phyloP scores from a whole-genome alignment of 1,140 invertebrate species.

The Cataglyphis hispanica region DNA sequence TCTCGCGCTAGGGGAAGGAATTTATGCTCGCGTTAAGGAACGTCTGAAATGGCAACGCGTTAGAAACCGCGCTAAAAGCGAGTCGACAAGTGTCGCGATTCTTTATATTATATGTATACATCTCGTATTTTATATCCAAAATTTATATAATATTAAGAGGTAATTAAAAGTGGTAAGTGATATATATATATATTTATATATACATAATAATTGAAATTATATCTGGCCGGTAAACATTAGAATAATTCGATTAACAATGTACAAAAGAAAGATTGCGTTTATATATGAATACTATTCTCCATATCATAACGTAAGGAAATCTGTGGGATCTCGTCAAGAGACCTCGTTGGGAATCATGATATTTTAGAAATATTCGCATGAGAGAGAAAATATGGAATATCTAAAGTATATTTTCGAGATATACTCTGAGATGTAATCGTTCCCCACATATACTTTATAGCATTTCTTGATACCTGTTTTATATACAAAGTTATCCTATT shows the following conservation, averaged over 20 bases:
- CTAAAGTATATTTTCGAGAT: slow-evolving; percentile 4
- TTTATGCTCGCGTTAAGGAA: slow-evolving; percentile 23
- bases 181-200: too few relatives aligned
- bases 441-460: neutral
- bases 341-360: neutral
- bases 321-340: neutral
- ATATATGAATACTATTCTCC: neutral
- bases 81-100: neutral
- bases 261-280: slow-evolving; percentile 3
- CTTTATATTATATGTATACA: neutral
- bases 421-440: neutral
- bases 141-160: neutral
- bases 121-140: neutral
- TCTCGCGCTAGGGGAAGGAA: neutral
- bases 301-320: neutral
- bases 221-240: too few relatives aligned
- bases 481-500: neutral
- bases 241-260: neutral
- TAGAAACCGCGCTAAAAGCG: neutral
- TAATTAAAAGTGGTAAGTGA: too few relatives aligned
- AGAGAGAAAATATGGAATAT: neutral
- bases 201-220: too few relatives aligned
- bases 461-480: neutral
- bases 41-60: slow-evolving; percentile 1
- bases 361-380: neutral